These are phyloP conservation scores for Oreochromis mossambicus DNA, from an alignment of 2,797 vertebrate species.

Conservation along the genomic window DNA sequence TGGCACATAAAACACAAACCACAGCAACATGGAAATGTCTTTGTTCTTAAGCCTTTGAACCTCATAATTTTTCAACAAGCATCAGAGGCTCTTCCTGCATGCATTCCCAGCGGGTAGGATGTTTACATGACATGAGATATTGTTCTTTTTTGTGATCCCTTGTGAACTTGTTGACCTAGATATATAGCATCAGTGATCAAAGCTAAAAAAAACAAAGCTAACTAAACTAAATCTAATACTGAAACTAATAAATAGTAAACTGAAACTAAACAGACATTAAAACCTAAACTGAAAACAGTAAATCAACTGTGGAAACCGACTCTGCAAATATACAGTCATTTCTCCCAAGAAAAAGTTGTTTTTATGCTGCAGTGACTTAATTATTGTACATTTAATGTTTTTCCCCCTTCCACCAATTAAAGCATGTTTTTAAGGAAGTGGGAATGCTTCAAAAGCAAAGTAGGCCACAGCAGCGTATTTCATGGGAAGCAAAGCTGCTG, in stretches of 20 bases:
- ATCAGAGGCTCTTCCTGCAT: rapidly evolving
- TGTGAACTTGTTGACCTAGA: not conserved
- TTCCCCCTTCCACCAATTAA: not conserved
- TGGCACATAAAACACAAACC: not conserved
- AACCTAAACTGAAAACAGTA: not conserved
- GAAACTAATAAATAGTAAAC: not conserved
- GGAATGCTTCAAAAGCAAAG: not conserved
- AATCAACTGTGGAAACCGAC: not conserved
- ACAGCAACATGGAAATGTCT: not conserved
- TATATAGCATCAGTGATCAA: not conserved
- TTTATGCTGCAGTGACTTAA: not conserved
- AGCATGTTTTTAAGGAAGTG: not conserved
- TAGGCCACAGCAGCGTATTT: not conserved
- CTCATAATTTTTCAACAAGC: not conserved
- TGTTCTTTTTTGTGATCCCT: not conserved
- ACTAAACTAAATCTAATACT: not conserved
- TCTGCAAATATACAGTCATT: not conserved
- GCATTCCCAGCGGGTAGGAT: not conserved
- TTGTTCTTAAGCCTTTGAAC: not conserved
- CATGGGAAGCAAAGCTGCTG: not conserved
- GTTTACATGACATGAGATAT: not conserved
- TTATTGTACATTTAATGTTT: not conserved
- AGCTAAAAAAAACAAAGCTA: not conserved
- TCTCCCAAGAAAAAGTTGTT: not conserved
- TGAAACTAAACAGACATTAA: not conserved